Evolutionary conservation across 2,113 vertebrate genomes (phyloP), one percentile per base, ranked within the genome.

Genomic region (Amphiprion ocellaris): DNA sequence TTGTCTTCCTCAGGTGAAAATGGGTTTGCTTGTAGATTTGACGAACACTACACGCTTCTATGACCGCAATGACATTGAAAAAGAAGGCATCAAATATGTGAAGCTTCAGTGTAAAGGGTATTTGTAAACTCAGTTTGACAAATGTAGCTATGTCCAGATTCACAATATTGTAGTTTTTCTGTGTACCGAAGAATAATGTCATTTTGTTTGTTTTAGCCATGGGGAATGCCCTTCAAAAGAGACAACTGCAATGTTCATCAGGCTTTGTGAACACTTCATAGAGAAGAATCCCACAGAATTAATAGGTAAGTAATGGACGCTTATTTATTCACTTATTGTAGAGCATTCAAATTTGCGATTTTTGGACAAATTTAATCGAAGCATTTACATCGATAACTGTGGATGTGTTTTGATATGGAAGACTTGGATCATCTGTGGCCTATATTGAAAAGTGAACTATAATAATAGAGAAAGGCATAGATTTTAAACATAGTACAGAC

Each of bases 51-150:
- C 94, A 53, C 95, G 97, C 81, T 99, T 99, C 88, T 99, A 99
- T 90, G 97, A 99, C 37, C 95, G 95, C 74, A 95, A 94, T 10
- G 97, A 99, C 83, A 98, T 99, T 80, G 97, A 99, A 89, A 98
- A 98, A 92, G 97, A 98, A 64, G 97, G 97, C 63, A 96, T 99
- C 78, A 96, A 95, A 92, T 98, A 99, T 46, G 92, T 98, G 85
- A 99, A 99, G 78, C 96, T 99, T 73, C 96, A 96, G 39, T 99
- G 98, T 94, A 98, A 97, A 96, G 98, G 98, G 97, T 99, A 96
- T 81, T 95, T 79, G 47, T 74, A 5, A 37, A 46, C 54, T 47
- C 4, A 4, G 4, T 59, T 8, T 28, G 11, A 12, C 12, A 14
- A 53, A 5, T 10, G 3, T 26, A 26, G 26, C 26, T 26, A 9